Percentiles rank a stretch among this genome's conserved stretches.
phyloP scores from a whole-genome alignment of 2,888 invertebrate species.

The Eudemis profundana region DNA sequence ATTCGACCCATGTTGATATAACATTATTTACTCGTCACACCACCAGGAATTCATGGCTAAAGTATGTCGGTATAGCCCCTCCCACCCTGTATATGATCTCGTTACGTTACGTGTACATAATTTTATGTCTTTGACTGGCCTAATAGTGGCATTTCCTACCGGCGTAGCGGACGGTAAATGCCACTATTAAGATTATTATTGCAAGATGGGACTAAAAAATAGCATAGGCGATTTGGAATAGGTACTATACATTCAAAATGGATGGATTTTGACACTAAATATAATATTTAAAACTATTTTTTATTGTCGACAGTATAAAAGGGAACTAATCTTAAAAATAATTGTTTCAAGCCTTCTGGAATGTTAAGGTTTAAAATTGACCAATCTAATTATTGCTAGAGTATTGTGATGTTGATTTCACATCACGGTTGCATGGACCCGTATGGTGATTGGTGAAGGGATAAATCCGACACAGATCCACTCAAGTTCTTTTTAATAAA shows the following conservation, averaged over 20 bases:
- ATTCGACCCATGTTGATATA: too few relatives aligned
- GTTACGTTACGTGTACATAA: too few relatives aligned
- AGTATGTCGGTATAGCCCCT: too few relatives aligned
- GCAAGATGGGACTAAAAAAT: conserved; percentile 17
- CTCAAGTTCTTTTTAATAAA: too few relatives aligned
- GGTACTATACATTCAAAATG: conserved; percentile 54
- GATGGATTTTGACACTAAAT: conserved; percentile 66
- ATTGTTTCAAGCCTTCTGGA: conserved; percentile 33
- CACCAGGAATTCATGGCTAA: too few relatives aligned
- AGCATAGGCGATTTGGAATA: conserved; percentile 37
- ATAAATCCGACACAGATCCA: not conserved
- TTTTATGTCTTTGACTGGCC: too few relatives aligned
- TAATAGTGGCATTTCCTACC: too few relatives aligned
- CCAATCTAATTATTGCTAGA: conserved; percentile 40
- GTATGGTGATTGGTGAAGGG: not conserved
- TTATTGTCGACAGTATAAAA: conserved; percentile 63
- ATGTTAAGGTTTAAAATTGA: conserved; percentile 42
- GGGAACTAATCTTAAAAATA: conserved; percentile 47
- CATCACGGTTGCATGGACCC: conserved; percentile 10
- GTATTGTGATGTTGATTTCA: conserved; percentile 37
- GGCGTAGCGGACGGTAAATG: too few relatives aligned
- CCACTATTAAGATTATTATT: not conserved
- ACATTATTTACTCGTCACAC: too few relatives aligned
- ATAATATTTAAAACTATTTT: conserved; percentile 55
- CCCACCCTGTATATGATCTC: too few relatives aligned